Base-by-base conservation (phyloP, 2,113 vertebrate genomes). In the Acrocephalus kingi region DNA sequence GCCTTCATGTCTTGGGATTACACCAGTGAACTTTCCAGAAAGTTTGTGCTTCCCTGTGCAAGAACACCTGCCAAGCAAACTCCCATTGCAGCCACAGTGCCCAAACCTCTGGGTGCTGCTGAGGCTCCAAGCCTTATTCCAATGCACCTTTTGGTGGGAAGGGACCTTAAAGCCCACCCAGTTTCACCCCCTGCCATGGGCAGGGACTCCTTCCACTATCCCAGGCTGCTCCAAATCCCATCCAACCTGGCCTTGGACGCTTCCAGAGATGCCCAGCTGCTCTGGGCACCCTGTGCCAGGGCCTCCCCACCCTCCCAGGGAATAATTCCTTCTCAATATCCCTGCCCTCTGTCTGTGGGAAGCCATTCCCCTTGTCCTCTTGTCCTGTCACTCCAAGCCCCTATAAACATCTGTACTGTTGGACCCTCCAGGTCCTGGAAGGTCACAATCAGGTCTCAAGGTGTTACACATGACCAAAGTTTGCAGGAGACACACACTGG, bases 291-390 rank as follows among this genome's bases (percentile, higher is more conserved):
- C 62, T 76, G 30, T 22, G 48, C 69, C 87, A 76, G 46, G n/a
- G n/a, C n/a, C 9, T 75, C 0, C 0, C 16, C 48, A 54, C 6
- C 8, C 24, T 68, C 8, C 0, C n/a, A 89, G 9, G 17, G 30
- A 48, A 41, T 13, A 30, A 31, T 48, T 55, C 10, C 30, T 62
- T 5, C 25, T 45, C 41, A 77, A 4, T 8, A 48, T 49, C 22
- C 13, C 35, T 49, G 41, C 15, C 35, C 30, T 63, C 12, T 41
- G 27, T 2, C 21, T 7, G 5, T 55, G 37, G 27, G 31, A 76
- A 77, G 41, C 27, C 79, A 76, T 19, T 69, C 9, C 49, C 45
- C 4, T 5, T 12, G 4, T 61, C 33, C 39, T 69, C 4, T 5
- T 12, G 4, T 61, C 27, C 39, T 69, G 28, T 46, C 55, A 8